phyloP scores from a whole-genome alignment of 2,888 invertebrate genomes.

The Papilio demoleus region DNA sequence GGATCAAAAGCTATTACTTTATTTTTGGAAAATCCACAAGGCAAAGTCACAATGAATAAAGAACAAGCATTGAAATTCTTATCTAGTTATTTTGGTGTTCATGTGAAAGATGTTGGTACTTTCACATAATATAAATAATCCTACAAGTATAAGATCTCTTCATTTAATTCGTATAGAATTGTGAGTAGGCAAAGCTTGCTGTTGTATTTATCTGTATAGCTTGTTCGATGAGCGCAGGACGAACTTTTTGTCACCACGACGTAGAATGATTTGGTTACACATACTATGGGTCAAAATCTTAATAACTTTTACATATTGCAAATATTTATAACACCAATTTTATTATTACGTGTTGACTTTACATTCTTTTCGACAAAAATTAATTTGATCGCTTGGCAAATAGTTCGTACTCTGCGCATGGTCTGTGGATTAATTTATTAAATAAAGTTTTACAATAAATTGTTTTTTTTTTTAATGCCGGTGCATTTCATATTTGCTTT shows the following conservation, averaged over 20 bases:
- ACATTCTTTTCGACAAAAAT: not conserved
- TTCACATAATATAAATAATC: conserved; percentile 43
- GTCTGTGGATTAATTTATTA: conserved; percentile 26
- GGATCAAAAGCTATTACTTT: conserved; percentile 81
- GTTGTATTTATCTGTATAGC: conserved; percentile 3
- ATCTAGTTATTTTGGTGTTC: conserved; percentile 61
- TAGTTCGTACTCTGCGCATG: not conserved
- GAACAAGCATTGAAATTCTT: conserved; percentile 63
- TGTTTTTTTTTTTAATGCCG: conserved; percentile 7
- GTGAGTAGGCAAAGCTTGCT: conserved; percentile 1
- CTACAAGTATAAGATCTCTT: not conserved
- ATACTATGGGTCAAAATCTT: no score
- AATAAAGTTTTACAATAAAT: conserved; percentile 17
- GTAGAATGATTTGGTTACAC: no score
- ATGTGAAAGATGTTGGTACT: conserved; percentile 52
- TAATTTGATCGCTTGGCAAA: not conserved
- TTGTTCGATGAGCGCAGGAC: conserved; percentile 2
- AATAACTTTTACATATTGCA: no score
- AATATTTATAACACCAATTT: no score
- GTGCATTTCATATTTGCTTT: no score
- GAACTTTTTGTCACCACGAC: not conserved
- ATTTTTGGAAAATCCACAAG: conserved; percentile 87
- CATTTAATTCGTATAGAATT: not conserved
- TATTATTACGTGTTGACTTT: not conserved
- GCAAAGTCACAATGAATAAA: conserved; percentile 61